Conservation (phyloP, 2,888 invertebrate species). For the Yponomeuta cagnagella region DNA sequence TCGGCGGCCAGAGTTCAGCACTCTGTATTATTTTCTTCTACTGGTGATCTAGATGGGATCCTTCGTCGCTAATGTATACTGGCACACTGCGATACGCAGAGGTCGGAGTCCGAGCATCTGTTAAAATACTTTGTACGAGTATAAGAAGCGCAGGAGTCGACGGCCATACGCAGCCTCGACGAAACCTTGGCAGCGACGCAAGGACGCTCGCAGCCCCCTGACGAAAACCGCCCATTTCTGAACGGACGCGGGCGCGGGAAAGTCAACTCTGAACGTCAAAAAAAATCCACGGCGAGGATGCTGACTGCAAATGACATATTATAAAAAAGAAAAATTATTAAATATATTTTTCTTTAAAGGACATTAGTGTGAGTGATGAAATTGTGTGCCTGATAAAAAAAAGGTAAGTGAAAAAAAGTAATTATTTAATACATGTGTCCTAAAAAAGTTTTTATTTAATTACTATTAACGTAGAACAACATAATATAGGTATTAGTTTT, state of each 20-base stretch:
- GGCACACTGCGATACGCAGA: constrained; percentile 6
- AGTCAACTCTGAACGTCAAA: constrained; percentile 36
- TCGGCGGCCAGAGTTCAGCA: background rate
- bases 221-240: constrained; percentile 58
- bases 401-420: background rate
- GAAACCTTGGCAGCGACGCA: constrained; percentile 68
- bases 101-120: constrained; percentile 27
- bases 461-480: background rate
- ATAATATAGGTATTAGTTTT: background rate
- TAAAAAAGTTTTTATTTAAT: background rate
- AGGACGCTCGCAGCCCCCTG: constrained; percentile 65
- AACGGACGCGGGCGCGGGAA: constrained; percentile 54
- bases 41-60: background rate
- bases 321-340: background rate
- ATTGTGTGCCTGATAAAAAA: background rate
- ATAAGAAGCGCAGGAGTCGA: constrained; percentile 66
- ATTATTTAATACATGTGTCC: background rate
- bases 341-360: constrained; percentile 16
- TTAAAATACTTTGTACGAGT: constrained; percentile 45
- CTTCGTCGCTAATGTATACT: constrained; percentile 7
- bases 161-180: constrained; percentile 55
- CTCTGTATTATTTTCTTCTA: background rate
- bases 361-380: background rate
- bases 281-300: background rate
- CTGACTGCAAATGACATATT: background rate